Base-by-base conservation (phyloP, 2,888 invertebrate species). In the Mamestra brassicae region DNA sequence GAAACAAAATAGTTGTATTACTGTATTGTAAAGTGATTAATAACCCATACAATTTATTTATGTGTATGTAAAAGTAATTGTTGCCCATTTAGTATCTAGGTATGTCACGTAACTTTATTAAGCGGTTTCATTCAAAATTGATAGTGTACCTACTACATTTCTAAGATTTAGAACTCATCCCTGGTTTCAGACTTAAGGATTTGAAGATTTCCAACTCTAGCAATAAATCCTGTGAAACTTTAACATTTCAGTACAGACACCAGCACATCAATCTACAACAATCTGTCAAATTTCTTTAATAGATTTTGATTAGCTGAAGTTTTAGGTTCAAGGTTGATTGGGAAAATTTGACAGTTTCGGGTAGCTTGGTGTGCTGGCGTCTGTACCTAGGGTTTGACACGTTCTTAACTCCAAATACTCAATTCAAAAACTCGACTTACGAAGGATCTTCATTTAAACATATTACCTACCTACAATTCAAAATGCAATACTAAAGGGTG, bases 1-100 rank as follows among this genome's bases (percentile, higher is more conserved):
- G 15, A 47, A 50, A 74, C 13, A 64, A 64, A 77, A 64, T 80
- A 42, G 42, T 54, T 73, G n/a, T 80, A 36, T 42, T 42, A 78
- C 36, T 62, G 45, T 42, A 42, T 50, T 62, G n/a, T 15, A 34
- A 47, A 45, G 42, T 17, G 17, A 42, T 47, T 70, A 38, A n/a
- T 11, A 47, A 54, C 11, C 36, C 26, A 74, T 26, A 58, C 4
- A n/a, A 13, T 45, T 61, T 45, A 11, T 42, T 61, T 42, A 4
- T 6, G 13, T 26, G 26, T 26, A 26, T 26, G 1, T 26, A 42
- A 61, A 61, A 42, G 10, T 5, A 4, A 42, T 26, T 17, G 10
- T 45, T 61, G 11, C 11, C 5, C 1, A 45, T 42, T n/a, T 2
- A 6, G 42, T 57, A 26, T 26, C 26, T 26, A 55, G 10, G 55